Base-by-base conservation (phyloP, 2,888 invertebrate species). In the Scaptomyza polygonia region DNA sequence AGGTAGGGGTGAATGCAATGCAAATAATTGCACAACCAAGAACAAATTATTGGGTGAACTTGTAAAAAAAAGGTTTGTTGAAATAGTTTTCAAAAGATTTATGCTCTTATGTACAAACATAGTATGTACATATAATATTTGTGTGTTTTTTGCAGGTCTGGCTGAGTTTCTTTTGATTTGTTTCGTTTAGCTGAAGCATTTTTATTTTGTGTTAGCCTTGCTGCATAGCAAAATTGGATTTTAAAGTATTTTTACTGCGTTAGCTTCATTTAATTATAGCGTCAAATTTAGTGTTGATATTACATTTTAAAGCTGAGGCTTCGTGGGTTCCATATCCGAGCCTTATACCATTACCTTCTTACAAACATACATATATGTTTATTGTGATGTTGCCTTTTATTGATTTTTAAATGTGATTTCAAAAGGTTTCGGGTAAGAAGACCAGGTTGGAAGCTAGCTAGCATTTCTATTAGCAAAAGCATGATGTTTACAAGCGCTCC, bases 191-290 rank as follows among this genome's bases (percentile, higher is more conserved):
- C 18, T 14, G 9, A 5, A 36, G 61, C 53, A 58, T 61, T 71
- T 71, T 71, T 47, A 55, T 44, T 51, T 53, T 53, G 56, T 71
- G 63, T 62, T 54, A 70, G 75, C 61, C 69, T 56, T 69, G 72
- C 32, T 72, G 66, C 59, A n/a, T 27, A 44, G 51, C 57, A 86
- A 84, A 84, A 86, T 75, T 72, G 77, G 40, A 69, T 61, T 78
- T 58, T 82, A 84, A 84, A 85, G 87, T 85, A 80, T 85, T 87
- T 84, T 74, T 72, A 83, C 82, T 82, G 73, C 67, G 53, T 57
- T 76, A 14, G 36, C 36, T 63, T 83, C 63, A 83, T 83, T 83
- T 67, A 79, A 83, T 83, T 81, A 83, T 59, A 49, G 27, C 43
- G 52, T 62, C 69, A 53, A 72, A 63, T 72, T 72, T 57, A 68